These are phyloP conservation scores for Campylomormyrus numenius DNA, from an alignment of 2,113 vertebrate genomes.

Conservation along the genomic window DNA sequence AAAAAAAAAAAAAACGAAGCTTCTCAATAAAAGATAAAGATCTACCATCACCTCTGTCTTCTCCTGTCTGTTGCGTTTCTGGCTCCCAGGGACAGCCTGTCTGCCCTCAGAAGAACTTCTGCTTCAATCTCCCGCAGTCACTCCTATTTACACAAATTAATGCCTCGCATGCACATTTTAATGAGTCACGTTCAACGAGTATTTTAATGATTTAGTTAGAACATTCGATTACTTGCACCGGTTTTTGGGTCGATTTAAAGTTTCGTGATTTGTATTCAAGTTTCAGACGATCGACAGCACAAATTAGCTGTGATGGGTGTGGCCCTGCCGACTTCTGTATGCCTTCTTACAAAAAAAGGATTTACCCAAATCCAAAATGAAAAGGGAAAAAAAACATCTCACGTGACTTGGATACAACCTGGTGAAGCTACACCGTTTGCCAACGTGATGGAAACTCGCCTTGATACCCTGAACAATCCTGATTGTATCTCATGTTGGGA, in stretches of 20 bases:
- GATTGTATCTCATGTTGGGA: background rate
- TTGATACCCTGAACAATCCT: background rate
- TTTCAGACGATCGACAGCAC: background rate
- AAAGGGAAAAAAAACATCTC: background rate
- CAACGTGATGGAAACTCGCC: background rate
- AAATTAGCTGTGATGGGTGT: background rate
- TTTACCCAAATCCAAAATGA: background rate
- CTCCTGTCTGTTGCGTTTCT: background rate
- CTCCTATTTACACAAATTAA: background rate
- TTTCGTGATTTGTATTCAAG: background rate
- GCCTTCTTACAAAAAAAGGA: background rate
- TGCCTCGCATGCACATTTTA: background rate
- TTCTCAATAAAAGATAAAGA: slow-evolving; percentile 2
- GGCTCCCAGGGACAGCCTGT: background rate
- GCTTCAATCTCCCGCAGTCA: background rate
- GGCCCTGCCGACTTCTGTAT: background rate
- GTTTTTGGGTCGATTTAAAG: background rate
- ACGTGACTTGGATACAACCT: background rate
- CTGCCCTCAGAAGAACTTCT: background rate
- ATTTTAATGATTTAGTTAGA: background rate
- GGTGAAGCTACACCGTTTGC: background rate
- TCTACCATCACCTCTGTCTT: background rate
- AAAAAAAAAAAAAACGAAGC: background rate
- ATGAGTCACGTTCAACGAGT: background rate
- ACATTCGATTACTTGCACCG: background rate